Conservation (phyloP, 2,113 vertebrate species). For the Zapus hudsonius region DNA sequence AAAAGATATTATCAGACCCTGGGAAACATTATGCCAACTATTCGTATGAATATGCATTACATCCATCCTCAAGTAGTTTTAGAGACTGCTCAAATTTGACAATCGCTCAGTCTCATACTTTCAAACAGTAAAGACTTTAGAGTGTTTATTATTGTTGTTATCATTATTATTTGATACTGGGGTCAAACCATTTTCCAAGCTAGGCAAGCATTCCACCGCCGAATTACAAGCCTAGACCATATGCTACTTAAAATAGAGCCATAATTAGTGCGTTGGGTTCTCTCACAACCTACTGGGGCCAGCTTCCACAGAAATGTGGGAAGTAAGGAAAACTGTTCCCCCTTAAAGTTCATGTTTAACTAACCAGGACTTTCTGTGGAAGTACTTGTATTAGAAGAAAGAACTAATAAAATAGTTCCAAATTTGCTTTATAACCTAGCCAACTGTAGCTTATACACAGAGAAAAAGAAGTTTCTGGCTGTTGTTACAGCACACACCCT, state of each 20-base stretch:
- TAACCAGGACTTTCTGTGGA: background rate
- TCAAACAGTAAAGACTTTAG: background rate
- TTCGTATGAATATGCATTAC: background rate
- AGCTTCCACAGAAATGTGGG: background rate
- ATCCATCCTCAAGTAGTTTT: background rate
- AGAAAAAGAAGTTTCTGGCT: background rate
- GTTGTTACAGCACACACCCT: background rate
- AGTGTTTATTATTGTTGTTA: no score
- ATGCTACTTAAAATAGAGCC: background rate
- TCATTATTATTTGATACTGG: background rate
- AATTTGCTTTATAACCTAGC: background rate
- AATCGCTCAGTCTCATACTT: background rate
- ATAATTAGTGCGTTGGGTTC: background rate
- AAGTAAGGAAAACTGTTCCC: background rate
- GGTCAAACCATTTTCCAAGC: background rate
- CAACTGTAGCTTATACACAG: background rate
- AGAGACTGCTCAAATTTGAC: background rate
- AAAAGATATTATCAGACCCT: background rate
- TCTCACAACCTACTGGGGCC: background rate
- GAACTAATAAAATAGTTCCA: constrained; percentile 6
- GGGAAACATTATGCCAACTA: background rate
- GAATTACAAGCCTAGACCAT: background rate
- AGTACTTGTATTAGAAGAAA: constrained; percentile 16
- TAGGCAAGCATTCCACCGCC: background rate
- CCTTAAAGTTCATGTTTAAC: constrained; percentile 40